These are phyloP conservation scores for Hedychridium roseum DNA, from an alignment of 2,888 invertebrate genomes.

Conservation along the genomic window DNA sequence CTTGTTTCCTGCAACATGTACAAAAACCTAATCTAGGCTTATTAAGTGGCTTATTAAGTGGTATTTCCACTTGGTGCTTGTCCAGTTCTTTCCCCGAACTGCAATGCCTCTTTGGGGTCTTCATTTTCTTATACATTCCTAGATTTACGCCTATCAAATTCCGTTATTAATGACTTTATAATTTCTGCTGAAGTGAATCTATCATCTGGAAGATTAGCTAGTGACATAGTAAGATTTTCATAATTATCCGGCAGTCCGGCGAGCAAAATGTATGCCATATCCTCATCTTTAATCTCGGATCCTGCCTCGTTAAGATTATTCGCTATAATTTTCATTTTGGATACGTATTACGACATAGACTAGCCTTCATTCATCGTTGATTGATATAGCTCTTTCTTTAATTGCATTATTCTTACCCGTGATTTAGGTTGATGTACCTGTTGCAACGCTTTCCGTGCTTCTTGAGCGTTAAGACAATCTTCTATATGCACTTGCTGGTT, in stretches of 20 bases:
- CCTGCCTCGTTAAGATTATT: slow-evolving; percentile 6
- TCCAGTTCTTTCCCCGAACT: too few relatives aligned
- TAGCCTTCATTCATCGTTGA: slow-evolving; percentile 11
- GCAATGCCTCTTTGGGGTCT: too few relatives aligned
- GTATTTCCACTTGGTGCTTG: too few relatives aligned
- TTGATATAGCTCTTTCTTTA: slow-evolving; percentile 7
- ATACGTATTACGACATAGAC: slow-evolving; percentile 12
- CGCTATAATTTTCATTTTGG: slow-evolving; percentile 5
- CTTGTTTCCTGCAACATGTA: too few relatives aligned
- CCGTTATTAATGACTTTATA: too few relatives aligned
- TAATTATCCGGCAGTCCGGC: slow-evolving; percentile 12
- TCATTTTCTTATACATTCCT: slow-evolving; percentile 8
- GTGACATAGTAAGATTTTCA: slow-evolving; percentile 12
- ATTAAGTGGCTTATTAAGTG: too few relatives aligned
- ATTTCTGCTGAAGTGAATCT: slow-evolving; percentile 14
- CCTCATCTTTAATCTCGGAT: slow-evolving; percentile 13
- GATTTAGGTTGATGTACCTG: slow-evolving; percentile 16
- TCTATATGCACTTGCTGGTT: slow-evolving; percentile 17
- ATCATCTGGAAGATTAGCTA: slow-evolving; percentile 9
- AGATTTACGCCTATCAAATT: slow-evolving; percentile 2
- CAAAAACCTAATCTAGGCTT: too few relatives aligned
- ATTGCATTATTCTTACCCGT: slow-evolving; percentile 12
- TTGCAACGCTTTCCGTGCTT: slow-evolving; percentile 7
- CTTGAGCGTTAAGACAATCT: slow-evolving; percentile 4
- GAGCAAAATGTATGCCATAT: slow-evolving; percentile 14